Conservation (phyloP, 2,888 invertebrate species). For the Drosophila flavopinicola region DNA sequence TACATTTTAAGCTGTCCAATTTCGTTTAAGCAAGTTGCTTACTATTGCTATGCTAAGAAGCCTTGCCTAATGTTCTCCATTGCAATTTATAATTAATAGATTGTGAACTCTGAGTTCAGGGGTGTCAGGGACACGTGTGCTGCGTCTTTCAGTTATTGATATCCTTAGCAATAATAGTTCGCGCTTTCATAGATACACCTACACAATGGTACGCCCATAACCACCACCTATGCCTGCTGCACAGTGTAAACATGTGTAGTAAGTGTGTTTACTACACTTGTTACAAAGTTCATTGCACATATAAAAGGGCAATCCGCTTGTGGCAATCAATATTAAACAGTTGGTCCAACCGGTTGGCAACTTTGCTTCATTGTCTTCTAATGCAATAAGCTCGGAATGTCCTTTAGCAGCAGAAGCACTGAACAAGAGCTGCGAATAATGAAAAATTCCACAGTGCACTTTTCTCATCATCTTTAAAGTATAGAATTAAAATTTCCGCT, state of each 20-base stretch:
- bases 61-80: background rate
- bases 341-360: too few relatives aligned
- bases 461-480: too few relatives aligned
- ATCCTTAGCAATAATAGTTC: slow-evolving; percentile 34
- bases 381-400: too few relatives aligned
- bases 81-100: slow-evolving; percentile 22
- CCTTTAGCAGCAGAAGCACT: too few relatives aligned
- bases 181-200: background rate
- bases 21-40: background rate
- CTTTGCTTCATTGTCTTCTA: too few relatives aligned
- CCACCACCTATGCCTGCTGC: too few relatives aligned
- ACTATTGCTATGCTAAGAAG: background rate
- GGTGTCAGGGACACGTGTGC: background rate
- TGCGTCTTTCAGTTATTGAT: slow-evolving; percentile 32
- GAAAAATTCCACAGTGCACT: too few relatives aligned
- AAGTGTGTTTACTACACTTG: too few relatives aligned
- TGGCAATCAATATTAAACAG: background rate
- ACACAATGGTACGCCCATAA: too few relatives aligned
- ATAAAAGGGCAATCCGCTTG: background rate
- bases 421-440: too few relatives aligned
- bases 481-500: too few relatives aligned
- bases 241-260: background rate
- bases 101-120: background rate
- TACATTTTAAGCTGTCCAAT: too few relatives aligned
- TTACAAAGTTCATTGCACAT: background rate